Conservation (phyloP, 1,140 invertebrate genomes). For the Palaemon carinicauda region DNA sequence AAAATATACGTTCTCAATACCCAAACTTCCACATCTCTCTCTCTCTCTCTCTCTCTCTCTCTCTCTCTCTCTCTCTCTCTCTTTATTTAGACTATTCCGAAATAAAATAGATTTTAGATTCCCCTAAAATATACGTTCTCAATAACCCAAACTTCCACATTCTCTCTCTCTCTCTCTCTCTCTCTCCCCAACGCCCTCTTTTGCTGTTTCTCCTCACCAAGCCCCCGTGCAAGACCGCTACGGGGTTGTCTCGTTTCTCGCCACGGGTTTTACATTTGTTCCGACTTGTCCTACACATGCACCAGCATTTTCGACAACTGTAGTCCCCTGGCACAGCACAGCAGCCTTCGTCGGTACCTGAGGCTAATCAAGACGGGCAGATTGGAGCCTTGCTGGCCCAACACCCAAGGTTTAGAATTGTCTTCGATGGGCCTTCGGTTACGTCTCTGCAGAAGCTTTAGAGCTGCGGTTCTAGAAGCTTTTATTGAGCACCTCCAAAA, state of each 20-base stretch:
- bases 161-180: no score
- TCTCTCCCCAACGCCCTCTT: background rate
- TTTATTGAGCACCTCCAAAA: slow-evolving; percentile 58
- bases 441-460: slow-evolving; percentile 29
- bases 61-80: no score
- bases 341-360: slow-evolving; percentile 11
- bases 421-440: background rate
- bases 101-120: no score
- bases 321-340: slow-evolving; percentile 30
- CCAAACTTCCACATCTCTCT: no score
- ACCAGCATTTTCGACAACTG: slow-evolving; percentile 44
- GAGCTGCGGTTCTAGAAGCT: slow-evolving; percentile 34
- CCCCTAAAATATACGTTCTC: no score
- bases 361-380: slow-evolving; percentile 30
- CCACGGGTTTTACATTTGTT: slow-evolving; percentile 50
- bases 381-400: slow-evolving; percentile 20
- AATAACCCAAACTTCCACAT: no score
- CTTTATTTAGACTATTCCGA: no score
- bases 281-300: slow-evolving; percentile 54
- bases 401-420: slow-evolving; percentile 8
- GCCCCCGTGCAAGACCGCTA: background rate
- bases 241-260: slow-evolving; percentile 15
- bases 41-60: no score
- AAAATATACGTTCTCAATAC: no score
- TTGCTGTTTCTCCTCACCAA: background rate